Conservation (phyloP, 2,797 vertebrate species). For the Choloepus didactylus region DNA sequence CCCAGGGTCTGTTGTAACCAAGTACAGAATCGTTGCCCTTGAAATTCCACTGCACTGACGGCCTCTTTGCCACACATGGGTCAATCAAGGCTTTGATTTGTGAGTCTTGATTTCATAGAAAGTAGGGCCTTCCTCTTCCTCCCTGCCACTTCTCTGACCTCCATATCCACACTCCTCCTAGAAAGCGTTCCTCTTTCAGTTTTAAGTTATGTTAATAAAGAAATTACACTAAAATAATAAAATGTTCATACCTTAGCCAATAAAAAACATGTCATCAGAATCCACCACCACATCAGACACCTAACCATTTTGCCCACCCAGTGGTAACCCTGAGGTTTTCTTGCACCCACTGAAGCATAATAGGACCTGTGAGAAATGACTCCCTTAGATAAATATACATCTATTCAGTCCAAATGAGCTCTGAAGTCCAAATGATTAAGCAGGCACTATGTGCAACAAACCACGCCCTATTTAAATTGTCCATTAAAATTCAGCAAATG, state of each 20-base stretch:
- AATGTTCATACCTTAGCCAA: background rate
- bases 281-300: background rate
- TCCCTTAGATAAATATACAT: background rate
- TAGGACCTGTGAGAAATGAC: background rate
- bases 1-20: background rate
- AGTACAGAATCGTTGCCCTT: background rate
- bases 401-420: background rate
- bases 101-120: background rate
- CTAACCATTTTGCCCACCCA: background rate
- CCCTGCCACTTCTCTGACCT: background rate
- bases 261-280: background rate
- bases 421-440: background rate
- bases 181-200: background rate
- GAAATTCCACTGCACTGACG: background rate
- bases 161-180: background rate
- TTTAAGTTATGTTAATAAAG: conserved; percentile 12
- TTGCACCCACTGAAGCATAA: background rate
- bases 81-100: background rate
- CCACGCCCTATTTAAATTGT: background rate
- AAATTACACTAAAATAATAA: background rate
- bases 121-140: background rate
- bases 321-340: background rate
- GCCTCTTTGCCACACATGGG: background rate
- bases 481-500: background rate
- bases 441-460: background rate